A percentile compares a stretch with the other conserved stretches of the same genome.
phyloP scores from a whole-genome alignment of 2,113 vertebrate genomes.

The Circaetus cinerascens region DNA sequence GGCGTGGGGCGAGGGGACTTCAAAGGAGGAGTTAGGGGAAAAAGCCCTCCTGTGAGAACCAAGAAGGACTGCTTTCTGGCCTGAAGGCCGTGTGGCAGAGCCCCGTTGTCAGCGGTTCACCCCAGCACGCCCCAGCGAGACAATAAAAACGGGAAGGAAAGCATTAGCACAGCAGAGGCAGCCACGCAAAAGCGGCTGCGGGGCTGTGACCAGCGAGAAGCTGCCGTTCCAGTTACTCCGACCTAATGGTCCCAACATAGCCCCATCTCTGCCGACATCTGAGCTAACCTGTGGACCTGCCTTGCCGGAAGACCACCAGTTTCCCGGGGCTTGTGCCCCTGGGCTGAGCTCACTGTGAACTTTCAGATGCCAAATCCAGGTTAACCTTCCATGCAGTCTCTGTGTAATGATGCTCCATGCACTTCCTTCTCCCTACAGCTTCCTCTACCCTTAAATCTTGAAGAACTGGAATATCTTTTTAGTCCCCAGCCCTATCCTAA shows the following conservation, averaged over 20 bases:
- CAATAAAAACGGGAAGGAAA: not conserved
- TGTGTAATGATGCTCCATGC: not conserved
- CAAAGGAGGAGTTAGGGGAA: conserved; percentile 31
- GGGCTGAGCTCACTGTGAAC: not conserved
- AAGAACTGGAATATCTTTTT: not conserved
- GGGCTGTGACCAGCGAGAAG: rapidly evolving
- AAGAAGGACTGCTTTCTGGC: not conserved
- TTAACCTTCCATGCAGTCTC: not conserved
- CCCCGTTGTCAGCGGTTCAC: not conserved
- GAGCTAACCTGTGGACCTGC: not conserved
- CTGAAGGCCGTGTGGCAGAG: not conserved
- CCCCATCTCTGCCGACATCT: not conserved
- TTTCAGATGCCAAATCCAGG: not conserved
- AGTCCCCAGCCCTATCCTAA: not conserved
- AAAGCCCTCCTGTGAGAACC: not conserved
- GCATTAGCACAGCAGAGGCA: not conserved
- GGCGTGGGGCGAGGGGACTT: conserved; percentile 3
- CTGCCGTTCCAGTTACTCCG: not conserved
- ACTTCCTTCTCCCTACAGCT: not conserved
- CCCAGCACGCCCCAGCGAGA: not conserved
- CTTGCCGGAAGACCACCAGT: not conserved
- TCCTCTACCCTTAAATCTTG: not conserved
- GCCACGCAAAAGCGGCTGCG: rapidly evolving
- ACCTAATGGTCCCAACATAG: not conserved
- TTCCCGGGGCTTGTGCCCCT: not conserved